Evolutionary conservation across 2,888 invertebrate species (phyloP).

Genomic region (Rhorus exstirpatorius): DNA sequence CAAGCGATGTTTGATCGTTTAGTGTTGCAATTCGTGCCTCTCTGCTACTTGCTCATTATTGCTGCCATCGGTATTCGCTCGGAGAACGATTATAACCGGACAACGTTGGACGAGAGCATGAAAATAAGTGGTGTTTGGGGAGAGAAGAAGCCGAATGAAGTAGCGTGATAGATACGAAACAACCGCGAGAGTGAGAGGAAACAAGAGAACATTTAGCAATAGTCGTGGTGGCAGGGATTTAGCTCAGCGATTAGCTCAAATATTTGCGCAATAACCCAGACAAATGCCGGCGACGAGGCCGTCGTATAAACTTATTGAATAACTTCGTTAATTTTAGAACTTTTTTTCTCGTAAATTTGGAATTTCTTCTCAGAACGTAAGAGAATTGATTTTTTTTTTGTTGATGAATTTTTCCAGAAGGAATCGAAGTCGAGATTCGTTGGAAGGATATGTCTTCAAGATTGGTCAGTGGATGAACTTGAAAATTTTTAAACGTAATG

Average conservation of each 20-base stretch:
- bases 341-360: too few relatives aligned
- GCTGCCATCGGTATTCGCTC: not conserved
- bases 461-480: too few relatives aligned
- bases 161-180: constrained; percentile 42
- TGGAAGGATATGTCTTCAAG: too few relatives aligned
- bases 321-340: too few relatives aligned
- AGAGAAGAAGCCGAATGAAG: constrained; percentile 48
- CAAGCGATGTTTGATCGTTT: constrained; percentile 65
- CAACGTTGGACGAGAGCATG: constrained; percentile 10
- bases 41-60: constrained; percentile 28
- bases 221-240: constrained; percentile 21
- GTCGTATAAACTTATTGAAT: not conserved
- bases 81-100: constrained; percentile 30
- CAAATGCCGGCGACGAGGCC: not conserved
- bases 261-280: constrained; percentile 57
- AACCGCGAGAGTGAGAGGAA: constrained; percentile 38
- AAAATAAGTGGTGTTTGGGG: constrained; percentile 32
- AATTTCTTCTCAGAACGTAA: too few relatives aligned
- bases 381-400: too few relatives aligned
- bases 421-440: too few relatives aligned
- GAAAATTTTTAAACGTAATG: too few relatives aligned
- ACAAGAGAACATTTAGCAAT: constrained; percentile 60
- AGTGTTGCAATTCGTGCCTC: constrained; percentile 67
- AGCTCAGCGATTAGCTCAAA: constrained; percentile 44
- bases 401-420: too few relatives aligned